Evolutionary conservation across 2,888 invertebrate species (phyloP).

Genomic region (Nomada ferruginata): DNA sequence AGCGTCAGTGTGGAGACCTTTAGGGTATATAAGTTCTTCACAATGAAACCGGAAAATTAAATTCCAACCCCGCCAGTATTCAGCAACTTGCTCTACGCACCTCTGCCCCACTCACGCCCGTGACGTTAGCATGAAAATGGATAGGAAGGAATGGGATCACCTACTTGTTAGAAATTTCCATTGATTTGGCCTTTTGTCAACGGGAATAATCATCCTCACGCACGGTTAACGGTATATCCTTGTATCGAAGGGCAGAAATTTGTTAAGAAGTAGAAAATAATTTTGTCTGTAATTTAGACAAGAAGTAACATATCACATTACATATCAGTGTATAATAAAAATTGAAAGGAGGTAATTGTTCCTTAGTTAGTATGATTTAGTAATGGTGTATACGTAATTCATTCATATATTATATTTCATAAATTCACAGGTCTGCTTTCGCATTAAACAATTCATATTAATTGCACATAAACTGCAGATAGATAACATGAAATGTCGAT

Average conservation of each 20-base stretch:
- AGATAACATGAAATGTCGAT: no score
- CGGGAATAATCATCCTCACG: neutral
- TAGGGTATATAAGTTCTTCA: conserved; percentile 70
- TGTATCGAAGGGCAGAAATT: neutral
- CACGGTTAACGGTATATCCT: neutral
- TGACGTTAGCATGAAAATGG: conserved; percentile 13
- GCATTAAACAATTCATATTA: no score
- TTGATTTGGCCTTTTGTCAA: conserved; percentile 28
- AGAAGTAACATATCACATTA: neutral
- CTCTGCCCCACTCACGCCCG: conserved; percentile 35
- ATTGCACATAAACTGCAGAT: no score
- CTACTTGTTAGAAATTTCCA: conserved; percentile 49
- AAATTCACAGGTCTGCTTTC: no score
- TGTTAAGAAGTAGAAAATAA: neutral
- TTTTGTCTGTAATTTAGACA: neutral
- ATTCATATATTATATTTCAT: no score
- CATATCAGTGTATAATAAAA: neutral
- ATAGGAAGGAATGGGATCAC: conserved; percentile 23
- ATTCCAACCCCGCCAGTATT: conserved; percentile 64
- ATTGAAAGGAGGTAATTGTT: neutral
- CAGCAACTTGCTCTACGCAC: conserved; percentile 57
- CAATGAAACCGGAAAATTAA: conserved; percentile 79
- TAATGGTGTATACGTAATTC: no score
- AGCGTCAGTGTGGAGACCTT: conserved; percentile 37
- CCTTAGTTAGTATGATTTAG: no score